Percentiles rank a stretch among this genome's conserved stretches.
phyloP scores from a whole-genome alignment of 2,888 invertebrate species.

The Caenorhabditis angaria region DNA sequence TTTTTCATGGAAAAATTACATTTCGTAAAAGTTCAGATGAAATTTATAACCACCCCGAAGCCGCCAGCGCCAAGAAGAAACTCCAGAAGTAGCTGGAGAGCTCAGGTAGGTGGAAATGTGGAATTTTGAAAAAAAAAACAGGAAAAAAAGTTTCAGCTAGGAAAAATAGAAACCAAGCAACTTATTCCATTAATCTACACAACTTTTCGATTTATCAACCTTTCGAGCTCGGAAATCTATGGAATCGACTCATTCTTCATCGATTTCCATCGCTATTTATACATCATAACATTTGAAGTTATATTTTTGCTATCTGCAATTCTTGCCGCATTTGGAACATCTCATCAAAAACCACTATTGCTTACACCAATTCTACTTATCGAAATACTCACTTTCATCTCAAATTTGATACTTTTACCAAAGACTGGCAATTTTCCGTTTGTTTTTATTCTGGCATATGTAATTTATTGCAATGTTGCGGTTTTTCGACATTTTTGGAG shows the following conservation, averaged over 20 bases:
- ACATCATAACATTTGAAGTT: neutral
- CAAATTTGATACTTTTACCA: neutral
- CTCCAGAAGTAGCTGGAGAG: too few species aligned
- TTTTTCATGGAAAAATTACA: too few species aligned
- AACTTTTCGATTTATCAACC: neutral
- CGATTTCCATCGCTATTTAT: neutral
- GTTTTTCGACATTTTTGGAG: neutral
- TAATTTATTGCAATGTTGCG: neutral
- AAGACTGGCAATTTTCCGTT: neutral
- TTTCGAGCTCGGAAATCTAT: neutral
- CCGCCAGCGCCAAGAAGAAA: too few species aligned
- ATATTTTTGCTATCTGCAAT: neutral
- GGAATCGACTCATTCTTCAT: neutral
- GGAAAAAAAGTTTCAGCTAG: neutral
- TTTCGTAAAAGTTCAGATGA: too few species aligned
- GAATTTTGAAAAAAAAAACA: too few species aligned
- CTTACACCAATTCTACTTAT: neutral
- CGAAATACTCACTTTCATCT: neutral
- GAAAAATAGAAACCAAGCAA: neutral
- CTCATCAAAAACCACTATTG: neutral
- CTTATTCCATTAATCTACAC: neutral
- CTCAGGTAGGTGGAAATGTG: too few species aligned
- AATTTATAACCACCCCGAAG: too few species aligned
- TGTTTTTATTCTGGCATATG: neutral
- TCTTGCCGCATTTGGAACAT: neutral